Conservation (phyloP, 2,797 vertebrate genomes). For the Cuculus canorus region DNA sequence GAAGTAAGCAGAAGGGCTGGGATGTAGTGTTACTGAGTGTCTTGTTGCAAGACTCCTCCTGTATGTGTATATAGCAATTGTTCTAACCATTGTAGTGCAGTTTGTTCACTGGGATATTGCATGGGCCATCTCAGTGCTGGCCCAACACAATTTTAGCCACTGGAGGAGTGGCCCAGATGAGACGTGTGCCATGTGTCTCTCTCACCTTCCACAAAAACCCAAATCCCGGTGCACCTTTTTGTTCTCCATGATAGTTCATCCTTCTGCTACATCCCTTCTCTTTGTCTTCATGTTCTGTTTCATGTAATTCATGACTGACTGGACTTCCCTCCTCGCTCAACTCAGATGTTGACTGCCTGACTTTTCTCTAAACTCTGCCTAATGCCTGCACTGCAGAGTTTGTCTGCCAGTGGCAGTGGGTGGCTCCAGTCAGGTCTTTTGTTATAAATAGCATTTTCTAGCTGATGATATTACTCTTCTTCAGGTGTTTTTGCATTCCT, state of each 20-base stretch:
- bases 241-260: background rate
- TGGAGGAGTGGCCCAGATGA: background rate
- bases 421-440: background rate
- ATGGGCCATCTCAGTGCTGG: background rate
- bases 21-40: background rate
- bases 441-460: background rate
- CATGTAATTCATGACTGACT: background rate
- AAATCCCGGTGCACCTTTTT: background rate
- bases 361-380: background rate
- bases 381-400: background rate
- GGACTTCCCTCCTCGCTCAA: background rate
- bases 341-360: background rate
- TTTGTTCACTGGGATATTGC: background rate
- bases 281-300: background rate
- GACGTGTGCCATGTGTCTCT: background rate
- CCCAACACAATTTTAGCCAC: background rate
- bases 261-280: background rate
- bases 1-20: background rate
- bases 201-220: background rate
- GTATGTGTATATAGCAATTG: background rate
- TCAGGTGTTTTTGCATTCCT: background rate
- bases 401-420: background rate
- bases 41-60: background rate
- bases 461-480: background rate
- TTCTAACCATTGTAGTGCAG: background rate